Evolutionary conservation across 1,140 invertebrate species (phyloP).

Genomic region (Chrysomallon squamiferum): DNA sequence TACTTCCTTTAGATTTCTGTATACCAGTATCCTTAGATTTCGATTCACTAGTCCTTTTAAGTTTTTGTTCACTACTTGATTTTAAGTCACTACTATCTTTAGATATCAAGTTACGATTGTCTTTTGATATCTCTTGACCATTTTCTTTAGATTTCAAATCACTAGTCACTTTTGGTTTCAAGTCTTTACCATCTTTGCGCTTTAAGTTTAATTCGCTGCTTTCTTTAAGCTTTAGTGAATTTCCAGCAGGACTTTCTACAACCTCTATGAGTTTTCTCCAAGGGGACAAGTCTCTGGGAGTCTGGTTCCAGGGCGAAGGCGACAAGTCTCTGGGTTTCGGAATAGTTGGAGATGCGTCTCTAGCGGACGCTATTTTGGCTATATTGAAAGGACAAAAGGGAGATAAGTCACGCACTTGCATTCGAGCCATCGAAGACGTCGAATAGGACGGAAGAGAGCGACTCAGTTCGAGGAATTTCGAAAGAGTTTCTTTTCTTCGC

Average conservation of each 20-base stretch:
- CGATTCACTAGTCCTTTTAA: too few relatives aligned
- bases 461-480: slow-evolving; percentile 8
- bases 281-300: not conserved
- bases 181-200: too few relatives aligned
- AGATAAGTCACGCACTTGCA: not conserved
- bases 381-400: not conserved
- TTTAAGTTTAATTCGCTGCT: too few relatives aligned
- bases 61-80: too few relatives aligned
- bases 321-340: not conserved
- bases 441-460: not conserved
- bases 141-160: too few relatives aligned
- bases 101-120: too few relatives aligned
- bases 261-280: not conserved
- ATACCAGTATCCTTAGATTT: too few relatives aligned
- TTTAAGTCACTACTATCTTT: too few relatives aligned
- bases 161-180: too few relatives aligned
- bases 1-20: too few relatives aligned
- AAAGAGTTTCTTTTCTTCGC: slow-evolving; percentile 1
- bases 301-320: not conserved
- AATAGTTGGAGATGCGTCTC: not conserved
- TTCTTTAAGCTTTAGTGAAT: too few relatives aligned
- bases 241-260: not conserved
- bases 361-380: not conserved
- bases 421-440: not conserved
- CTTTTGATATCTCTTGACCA: too few relatives aligned